These are phyloP conservation scores for Indri indri DNA, from an alignment of 2,113 vertebrate species.

Conservation along the genomic window DNA sequence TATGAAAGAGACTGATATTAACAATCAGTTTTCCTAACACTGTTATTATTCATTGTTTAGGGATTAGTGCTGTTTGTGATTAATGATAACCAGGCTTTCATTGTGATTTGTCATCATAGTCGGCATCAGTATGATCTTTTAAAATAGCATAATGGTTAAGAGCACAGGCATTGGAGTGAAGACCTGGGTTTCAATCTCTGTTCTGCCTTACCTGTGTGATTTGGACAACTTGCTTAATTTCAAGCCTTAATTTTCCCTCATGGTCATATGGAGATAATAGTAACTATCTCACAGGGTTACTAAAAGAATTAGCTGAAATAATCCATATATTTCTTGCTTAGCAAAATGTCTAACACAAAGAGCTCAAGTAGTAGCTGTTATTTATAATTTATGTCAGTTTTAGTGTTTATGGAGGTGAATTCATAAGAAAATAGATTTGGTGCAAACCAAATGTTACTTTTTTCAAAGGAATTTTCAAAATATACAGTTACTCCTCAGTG, in stretches of 20 bases:
- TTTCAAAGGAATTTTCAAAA: constrained; percentile 2
- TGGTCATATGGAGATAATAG: background rate
- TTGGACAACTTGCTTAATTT: constrained; percentile 11
- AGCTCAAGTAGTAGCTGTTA: background rate
- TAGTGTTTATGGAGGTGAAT: constrained; percentile 17
- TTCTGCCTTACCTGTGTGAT: background rate
- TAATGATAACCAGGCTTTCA: constrained; percentile 33
- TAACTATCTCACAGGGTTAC: background rate
- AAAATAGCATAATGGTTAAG: background rate
- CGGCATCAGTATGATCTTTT: background rate
- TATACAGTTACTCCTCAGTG: background rate
- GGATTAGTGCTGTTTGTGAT: background rate
- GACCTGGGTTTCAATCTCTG: background rate
- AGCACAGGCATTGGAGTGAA: background rate
- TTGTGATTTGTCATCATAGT: constrained; percentile 5
- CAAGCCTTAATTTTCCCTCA: background rate
- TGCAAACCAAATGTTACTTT: constrained; percentile 24
- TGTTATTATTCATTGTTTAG: background rate
- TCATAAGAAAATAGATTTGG: constrained; percentile 20
- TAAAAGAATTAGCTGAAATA: background rate
- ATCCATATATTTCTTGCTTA: background rate
- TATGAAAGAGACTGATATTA: background rate
- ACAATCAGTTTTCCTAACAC: background rate
- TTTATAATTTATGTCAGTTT: constrained; percentile 20
- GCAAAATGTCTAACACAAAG: background rate